phyloP scores from a whole-genome alignment of 2,888 invertebrate species.

The Diarsia brunnea region DNA sequence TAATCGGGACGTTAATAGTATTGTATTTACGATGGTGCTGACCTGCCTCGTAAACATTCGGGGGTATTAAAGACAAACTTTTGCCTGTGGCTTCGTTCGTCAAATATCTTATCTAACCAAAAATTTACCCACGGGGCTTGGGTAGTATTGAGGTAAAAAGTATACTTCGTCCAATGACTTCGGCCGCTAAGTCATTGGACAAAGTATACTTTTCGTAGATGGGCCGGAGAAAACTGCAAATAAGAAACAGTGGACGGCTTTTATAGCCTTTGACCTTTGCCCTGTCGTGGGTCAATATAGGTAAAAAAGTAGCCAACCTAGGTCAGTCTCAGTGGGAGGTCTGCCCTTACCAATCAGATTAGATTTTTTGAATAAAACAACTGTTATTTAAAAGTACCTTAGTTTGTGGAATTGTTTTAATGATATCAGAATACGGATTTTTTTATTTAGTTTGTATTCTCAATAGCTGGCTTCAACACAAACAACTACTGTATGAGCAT shows the following conservation, averaged over 20 bases:
- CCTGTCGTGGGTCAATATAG: background rate
- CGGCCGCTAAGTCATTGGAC: no score
- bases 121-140: no score
- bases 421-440: no score
- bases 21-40: conserved; percentile 19
- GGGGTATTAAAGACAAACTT: conserved; percentile 11
- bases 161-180: no score
- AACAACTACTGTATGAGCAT: background rate
- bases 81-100: no score
- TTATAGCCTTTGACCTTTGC: background rate
- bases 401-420: no score
- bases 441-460: no score
- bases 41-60: conserved; percentile 37
- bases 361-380: background rate
- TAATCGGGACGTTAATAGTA: conserved; percentile 14
- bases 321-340: background rate
- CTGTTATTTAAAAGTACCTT: no score
- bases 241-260: background rate
- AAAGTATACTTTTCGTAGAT: no score
- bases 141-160: no score
- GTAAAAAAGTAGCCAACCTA: background rate
- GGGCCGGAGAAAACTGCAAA: background rate
- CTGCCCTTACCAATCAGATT: background rate
- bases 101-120: no score
- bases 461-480: background rate